Base-by-base conservation (phyloP, 2,888 invertebrate species). In the Proisotoma minuta region DNA sequence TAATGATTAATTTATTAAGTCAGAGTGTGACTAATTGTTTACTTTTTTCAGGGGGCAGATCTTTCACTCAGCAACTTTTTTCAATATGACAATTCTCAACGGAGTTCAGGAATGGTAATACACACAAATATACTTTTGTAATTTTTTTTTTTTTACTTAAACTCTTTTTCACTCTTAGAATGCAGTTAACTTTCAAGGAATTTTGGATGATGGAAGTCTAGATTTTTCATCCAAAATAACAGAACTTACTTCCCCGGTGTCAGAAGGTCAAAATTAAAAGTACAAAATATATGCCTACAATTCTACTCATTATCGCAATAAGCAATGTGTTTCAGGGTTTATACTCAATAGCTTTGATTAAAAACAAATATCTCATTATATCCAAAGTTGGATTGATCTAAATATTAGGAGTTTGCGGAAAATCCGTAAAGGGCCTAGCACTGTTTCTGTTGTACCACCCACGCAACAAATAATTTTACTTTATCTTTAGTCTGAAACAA, bases 111-210 rank as follows among this genome's bases (percentile, higher is more conserved):
- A 23, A 39, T 12, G n/a, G n/a, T 29, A 4, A 20, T 22, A 10
- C 28, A 34, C 34, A 3, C 20, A 4, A 48, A 10, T 4, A 43
- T 49, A 48, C n/a, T 49, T 23, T 43, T 40, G 29, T n/a, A 52
- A 20, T 4, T 12, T 5, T 18, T 22, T 28, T 60, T 57, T 49
- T 3, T 43, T 5, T 40, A 23, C 28, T 1, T 4, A 27, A 56
- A 5, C 22, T 54, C 23, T 62, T 50, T 26, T 48, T 23, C 15
- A 20, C 53, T 59, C 64, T 47, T 48, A 67, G 70, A 66, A 50
- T 23, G 70, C 68, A 12, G 28, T 70, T 39, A 66, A 60, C 24
- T 71, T 71, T 28, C 71, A 71, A 26, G 66, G 66, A 3, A 67
- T 68, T n/a, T 61, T 70, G 48, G 65, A 65, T 18, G 71, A 66